A percentile compares a stretch with the other conserved stretches of the same genome.
These are phyloP conservation scores for Crocuta crocuta DNA, from an alignment of 2,113 vertebrate genomes.

Conservation along the genomic window DNA sequence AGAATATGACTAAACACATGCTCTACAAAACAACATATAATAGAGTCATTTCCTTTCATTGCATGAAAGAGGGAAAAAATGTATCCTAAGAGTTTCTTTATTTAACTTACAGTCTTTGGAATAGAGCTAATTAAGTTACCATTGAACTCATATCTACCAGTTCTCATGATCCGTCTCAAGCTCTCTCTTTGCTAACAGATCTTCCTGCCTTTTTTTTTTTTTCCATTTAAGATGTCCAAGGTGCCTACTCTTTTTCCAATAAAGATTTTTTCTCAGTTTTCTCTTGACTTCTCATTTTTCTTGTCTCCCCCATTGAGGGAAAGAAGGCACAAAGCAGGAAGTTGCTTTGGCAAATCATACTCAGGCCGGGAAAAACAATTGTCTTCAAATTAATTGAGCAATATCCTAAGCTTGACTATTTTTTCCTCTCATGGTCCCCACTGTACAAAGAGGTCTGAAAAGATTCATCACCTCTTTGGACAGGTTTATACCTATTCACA, in stretches of 20 bases:
- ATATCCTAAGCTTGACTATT: neutral
- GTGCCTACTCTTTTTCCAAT: neutral
- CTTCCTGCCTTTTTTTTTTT: neutral
- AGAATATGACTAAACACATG: conserved; percentile 58
- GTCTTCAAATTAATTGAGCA: conserved; percentile 63
- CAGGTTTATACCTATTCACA: conserved; percentile 40
- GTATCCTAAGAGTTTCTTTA: neutral
- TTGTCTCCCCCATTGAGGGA: neutral
- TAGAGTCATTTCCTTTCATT: conserved; percentile 50
- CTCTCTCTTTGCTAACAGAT: neutral
- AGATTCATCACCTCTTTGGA: neutral
- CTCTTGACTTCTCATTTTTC: conserved; percentile 36
- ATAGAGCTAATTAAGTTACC: conserved; percentile 16
- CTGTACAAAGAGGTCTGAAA: conserved; percentile 47
- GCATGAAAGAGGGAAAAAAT: conserved; percentile 14
- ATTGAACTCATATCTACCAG: neutral
- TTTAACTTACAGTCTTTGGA: conserved; percentile 21
- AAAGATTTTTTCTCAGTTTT: conserved; percentile 47
- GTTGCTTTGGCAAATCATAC: conserved; percentile 39
- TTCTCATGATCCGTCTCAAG: neutral
- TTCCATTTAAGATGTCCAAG: neutral
- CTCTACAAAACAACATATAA: conserved; percentile 50
- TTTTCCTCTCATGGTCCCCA: neutral
- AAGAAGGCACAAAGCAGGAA: conserved; percentile 45
- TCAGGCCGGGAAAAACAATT: conserved; percentile 55